Conservation (phyloP, 1,140 invertebrate species). For the Eumeta japonica region DNA sequence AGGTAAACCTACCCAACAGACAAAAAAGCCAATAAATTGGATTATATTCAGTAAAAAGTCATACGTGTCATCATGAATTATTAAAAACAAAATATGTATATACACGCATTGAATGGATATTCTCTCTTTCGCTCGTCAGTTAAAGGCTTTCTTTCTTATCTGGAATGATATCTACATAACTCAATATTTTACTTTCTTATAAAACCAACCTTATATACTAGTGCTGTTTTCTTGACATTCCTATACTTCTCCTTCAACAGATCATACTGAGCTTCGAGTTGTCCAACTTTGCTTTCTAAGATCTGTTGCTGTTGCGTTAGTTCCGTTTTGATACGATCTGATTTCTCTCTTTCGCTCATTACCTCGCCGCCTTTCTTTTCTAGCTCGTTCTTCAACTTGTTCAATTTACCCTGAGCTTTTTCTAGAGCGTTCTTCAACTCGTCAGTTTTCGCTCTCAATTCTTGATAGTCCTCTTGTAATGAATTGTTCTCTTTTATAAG, state of each 20-base stretch:
- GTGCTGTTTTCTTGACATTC: slow-evolving; percentile 57
- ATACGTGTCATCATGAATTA: too few species aligned
- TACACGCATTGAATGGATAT: too few species aligned
- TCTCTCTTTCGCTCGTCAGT: too few species aligned
- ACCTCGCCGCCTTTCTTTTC: slow-evolving; percentile 17
- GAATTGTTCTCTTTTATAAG: slow-evolving; percentile 46
- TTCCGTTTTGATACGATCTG: slow-evolving; percentile 14
- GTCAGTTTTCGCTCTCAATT: slow-evolving; percentile 24
- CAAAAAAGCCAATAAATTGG: too few species aligned
- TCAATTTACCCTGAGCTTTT: slow-evolving; percentile 14
- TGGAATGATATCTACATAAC: neutral
- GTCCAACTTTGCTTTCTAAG: slow-evolving; percentile 15
- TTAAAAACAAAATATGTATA: too few species aligned
- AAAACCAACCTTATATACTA: slow-evolving; percentile 63
- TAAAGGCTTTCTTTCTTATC: too few species aligned
- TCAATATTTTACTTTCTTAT: neutral
- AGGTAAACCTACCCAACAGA: too few species aligned
- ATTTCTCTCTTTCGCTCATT: slow-evolving; percentile 3
- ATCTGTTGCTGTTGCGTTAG: slow-evolving; percentile 25
- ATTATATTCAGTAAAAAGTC: too few species aligned
- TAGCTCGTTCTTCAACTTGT: slow-evolving; percentile 21
- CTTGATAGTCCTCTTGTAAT: slow-evolving; percentile 33
- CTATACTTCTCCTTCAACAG: slow-evolving; percentile 57
- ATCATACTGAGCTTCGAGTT: slow-evolving; percentile 33
- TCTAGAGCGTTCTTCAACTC: slow-evolving; percentile 23